A percentile compares a stretch with the other conserved stretches of the same genome.
Evolutionary conservation across 2,797 vertebrate species (phyloP).

Genomic region (Kryptolebias ocellatus): DNA sequence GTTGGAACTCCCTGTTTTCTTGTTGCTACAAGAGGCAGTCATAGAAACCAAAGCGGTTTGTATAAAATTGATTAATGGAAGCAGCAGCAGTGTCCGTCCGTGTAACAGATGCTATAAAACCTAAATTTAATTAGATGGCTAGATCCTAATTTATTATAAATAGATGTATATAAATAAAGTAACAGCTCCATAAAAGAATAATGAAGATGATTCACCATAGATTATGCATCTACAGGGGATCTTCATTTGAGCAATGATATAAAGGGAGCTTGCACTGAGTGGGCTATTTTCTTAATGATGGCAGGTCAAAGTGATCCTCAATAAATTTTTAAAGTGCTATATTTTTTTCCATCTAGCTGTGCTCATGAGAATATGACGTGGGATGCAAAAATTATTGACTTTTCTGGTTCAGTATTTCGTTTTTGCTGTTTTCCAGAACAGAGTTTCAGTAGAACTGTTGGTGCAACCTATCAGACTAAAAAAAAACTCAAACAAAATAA

Average conservation of each 20-base stretch:
- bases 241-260: conserved; percentile 31
- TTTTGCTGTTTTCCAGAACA: conserved; percentile 1
- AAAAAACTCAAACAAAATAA: no score
- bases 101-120: neutral
- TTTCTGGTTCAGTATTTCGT: conserved; percentile 19
- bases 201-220: neutral
- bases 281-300: conserved; percentile 24
- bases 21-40: neutral
- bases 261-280: conserved; percentile 14
- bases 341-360: conserved; percentile 13
- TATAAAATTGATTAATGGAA: conserved; percentile 3
- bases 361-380: conserved; percentile 18
- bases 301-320: conserved; percentile 30
- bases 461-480: no score
- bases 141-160: conserved; percentile 12
- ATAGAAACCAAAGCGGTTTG: conserved; percentile 5
- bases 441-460: no score
- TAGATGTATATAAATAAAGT: conserved; percentile 19
- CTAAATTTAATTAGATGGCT: conserved; percentile 14
- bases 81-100: neutral
- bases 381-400: conserved; percentile 23
- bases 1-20: conserved; percentile 1
- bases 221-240: conserved; percentile 15
- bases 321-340: conserved; percentile 19
- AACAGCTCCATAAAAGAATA: neutral